Evolutionary conservation across 2,888 invertebrate species (phyloP).

Genomic region (Parnassius mnemosyne): DNA sequence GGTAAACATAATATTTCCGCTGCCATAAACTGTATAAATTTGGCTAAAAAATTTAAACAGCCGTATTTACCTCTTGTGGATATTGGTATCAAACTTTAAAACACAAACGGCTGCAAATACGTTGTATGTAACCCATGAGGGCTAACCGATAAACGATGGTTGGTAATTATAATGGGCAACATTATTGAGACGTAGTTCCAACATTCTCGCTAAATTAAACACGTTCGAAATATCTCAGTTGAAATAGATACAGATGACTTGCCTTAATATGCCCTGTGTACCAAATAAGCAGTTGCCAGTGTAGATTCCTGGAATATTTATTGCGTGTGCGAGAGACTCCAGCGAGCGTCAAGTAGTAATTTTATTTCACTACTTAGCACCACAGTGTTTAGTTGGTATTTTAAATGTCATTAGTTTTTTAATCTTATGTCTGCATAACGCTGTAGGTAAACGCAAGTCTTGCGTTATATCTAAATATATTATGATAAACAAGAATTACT

Average conservation of each 20-base stretch:
- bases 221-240: constrained; percentile 4
- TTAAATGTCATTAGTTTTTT: not conserved
- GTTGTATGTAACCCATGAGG: too few relatives aligned
- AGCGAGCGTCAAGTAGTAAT: not conserved
- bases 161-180: not conserved
- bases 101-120: too few relatives aligned
- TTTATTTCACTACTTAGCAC: not conserved
- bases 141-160: too few relatives aligned
- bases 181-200: constrained; percentile 6
- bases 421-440: too few relatives aligned
- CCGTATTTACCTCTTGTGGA: too few relatives aligned
- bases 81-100: too few relatives aligned
- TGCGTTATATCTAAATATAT: too few relatives aligned
- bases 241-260: not conserved
- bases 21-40: too few relatives aligned
- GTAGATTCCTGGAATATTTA: constrained; percentile 14
- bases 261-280: constrained; percentile 10
- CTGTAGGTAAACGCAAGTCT: too few relatives aligned
- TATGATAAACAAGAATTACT: too few relatives aligned
- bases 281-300: constrained; percentile 16
- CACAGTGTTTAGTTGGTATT: not conserved
- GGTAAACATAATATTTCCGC: too few relatives aligned
- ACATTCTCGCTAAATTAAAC: constrained; percentile 14
- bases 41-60: too few relatives aligned
- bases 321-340: constrained; percentile 9